phyloP scores from a whole-genome alignment of 2,113 vertebrate species.

The Gopherus flavomarginatus region DNA sequence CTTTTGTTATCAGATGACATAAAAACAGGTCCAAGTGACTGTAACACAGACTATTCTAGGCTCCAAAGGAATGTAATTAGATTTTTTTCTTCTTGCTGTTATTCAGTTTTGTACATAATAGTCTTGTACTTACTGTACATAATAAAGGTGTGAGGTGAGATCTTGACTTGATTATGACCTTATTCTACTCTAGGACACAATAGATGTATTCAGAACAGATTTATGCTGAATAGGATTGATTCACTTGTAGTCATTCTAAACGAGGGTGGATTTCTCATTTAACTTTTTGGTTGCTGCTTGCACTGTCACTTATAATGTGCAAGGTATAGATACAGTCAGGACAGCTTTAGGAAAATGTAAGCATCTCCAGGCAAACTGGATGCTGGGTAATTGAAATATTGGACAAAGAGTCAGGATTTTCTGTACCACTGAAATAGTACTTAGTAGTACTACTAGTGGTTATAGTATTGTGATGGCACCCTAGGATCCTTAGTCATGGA shows the following conservation, averaged over 20 bases:
- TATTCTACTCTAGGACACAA: conserved; percentile 18
- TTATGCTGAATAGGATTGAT: background rate
- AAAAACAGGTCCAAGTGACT: background rate
- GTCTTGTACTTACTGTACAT: background rate
- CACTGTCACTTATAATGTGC: background rate
- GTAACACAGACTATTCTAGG: background rate
- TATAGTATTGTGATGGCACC: background rate
- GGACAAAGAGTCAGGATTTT: background rate
- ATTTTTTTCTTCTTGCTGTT: conserved; percentile 30
- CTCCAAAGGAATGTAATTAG: background rate
- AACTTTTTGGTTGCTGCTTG: conserved; percentile 6
- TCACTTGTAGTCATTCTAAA: background rate
- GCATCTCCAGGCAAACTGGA: background rate
- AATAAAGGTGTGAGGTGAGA: conserved; percentile 27
- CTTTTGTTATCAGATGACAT: background rate
- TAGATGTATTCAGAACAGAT: conserved; percentile 2
- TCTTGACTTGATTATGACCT: conserved; percentile 44
- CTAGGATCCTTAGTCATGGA: background rate
- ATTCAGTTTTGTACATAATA: conserved; percentile 21
- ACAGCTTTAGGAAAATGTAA: background rate
- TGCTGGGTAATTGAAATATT: background rate
- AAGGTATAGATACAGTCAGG: background rate
- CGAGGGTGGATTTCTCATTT: background rate
- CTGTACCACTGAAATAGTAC: background rate
- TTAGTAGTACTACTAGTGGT: background rate